Percentiles rank a stretch among this genome's conserved stretches.
These are phyloP conservation scores for Cephus pygmeus DNA, from an alignment of 2,888 invertebrate genomes.

Conservation along the genomic window DNA sequence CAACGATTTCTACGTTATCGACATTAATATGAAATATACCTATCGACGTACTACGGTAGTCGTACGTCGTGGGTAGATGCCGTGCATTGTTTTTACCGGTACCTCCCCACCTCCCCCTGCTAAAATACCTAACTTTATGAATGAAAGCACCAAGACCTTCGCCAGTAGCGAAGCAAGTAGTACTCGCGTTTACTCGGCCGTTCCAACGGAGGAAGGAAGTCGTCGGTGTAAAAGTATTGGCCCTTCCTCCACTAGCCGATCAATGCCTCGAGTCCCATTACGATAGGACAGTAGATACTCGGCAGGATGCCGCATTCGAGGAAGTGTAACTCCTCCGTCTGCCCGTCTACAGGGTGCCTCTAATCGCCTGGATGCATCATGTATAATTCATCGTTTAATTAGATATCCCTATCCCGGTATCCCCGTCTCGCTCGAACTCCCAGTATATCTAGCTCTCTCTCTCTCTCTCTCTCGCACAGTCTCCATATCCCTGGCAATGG, in stretches of 20 bases:
- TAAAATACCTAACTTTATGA: conserved; percentile 57
- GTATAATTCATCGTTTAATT: conserved; percentile 57
- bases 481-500: not conserved
- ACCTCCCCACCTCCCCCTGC: not conserved
- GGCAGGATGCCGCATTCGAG: conserved; percentile 58
- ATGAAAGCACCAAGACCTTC: conserved; percentile 51
- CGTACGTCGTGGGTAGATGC: too few species aligned
- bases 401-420: conserved; percentile 31
- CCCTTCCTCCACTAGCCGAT: conserved; percentile 35
- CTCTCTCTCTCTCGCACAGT: not conserved
- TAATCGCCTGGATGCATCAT: conserved; percentile 54
- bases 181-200: conserved; percentile 54
- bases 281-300: conserved; percentile 48
- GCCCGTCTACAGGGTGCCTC: conserved; percentile 48
- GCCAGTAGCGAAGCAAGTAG: conserved; percentile 37
- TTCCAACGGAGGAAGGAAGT: conserved; percentile 53
- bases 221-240: conserved; percentile 46
- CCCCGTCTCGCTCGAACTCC: not conserved
- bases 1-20: too few species aligned
- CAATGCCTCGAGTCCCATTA: conserved; percentile 26
- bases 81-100: not conserved
- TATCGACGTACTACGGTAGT: too few species aligned
- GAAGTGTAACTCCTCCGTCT: conserved; percentile 54
- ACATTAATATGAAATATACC: too few species aligned
- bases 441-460: not conserved